A percentile compares a stretch with the other conserved stretches of the same genome.
Conservation (phyloP, 2,797 vertebrate genomes). For the Myotis findleyi region DNA sequence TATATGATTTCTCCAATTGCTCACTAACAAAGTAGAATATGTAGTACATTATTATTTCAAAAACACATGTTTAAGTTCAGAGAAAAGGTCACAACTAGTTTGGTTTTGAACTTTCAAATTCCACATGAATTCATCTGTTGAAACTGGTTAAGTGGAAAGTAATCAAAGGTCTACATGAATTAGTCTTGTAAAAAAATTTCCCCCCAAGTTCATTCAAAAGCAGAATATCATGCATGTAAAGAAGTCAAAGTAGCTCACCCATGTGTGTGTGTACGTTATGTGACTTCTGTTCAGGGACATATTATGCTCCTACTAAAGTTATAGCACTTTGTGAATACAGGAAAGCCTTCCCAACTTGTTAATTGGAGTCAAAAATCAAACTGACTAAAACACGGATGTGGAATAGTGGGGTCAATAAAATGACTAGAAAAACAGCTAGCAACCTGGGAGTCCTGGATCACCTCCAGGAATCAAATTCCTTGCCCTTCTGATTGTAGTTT, state of each 20-base stretch:
- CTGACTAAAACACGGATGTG: neutral
- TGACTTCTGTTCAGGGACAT: neutral
- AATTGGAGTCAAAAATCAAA: neutral
- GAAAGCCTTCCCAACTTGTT: neutral
- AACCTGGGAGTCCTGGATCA: neutral
- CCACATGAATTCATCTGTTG: constrained; percentile 32
- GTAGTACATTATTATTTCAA: constrained; percentile 41
- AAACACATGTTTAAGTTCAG: constrained; percentile 55
- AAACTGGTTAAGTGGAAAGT: constrained; percentile 68
- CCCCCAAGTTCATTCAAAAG: constrained; percentile 52
- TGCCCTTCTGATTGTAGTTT: too few relatives aligned
- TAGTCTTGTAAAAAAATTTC: neutral
- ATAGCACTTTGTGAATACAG: neutral
- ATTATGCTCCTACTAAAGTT: neutral
- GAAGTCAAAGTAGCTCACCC: neutral
- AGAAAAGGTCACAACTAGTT: constrained; percentile 55
- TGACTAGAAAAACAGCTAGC: neutral
- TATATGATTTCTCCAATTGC: constrained; percentile 1
- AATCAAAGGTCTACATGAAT: constrained; percentile 62
- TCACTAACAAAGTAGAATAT: constrained; percentile 21
- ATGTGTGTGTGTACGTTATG: neutral
- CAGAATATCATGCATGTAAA: neutral
- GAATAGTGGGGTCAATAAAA: neutral
- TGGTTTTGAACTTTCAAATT: constrained; percentile 68
- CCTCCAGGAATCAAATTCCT: neutral